phyloP scores from a whole-genome alignment of 2,888 invertebrate genomes.

The Ectemnius lituratus region DNA sequence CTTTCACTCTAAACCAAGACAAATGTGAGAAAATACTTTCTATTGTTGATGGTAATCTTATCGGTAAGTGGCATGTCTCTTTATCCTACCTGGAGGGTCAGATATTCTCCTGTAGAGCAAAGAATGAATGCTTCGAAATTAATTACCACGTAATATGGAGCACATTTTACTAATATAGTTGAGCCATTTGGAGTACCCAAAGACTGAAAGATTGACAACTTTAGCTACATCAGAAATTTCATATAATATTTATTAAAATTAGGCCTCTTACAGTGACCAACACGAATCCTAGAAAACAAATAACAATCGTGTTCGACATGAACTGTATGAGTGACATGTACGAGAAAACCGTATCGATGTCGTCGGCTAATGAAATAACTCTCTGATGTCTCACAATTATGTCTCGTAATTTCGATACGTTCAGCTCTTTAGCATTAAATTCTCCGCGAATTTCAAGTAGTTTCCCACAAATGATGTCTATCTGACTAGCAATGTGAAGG shows the following conservation, averaged over 20 bases:
- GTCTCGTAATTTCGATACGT: conserved; percentile 9
- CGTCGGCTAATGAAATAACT: conserved; percentile 30
- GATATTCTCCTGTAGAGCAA: conserved; percentile 55
- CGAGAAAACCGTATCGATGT: conserved; percentile 33
- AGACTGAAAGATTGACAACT: conserved; percentile 33
- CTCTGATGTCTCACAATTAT: conserved; percentile 40
- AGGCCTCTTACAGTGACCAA: conserved; percentile 38
- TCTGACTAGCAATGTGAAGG: conserved; percentile 20
- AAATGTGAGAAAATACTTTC: background rate
- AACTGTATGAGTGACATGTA: conserved; percentile 44
- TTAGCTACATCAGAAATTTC: background rate
- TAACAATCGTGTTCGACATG: conserved; percentile 41
- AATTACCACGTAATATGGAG: conserved; percentile 36
- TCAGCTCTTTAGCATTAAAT: background rate
- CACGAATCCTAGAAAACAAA: conserved; percentile 43
- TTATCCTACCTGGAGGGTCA: conserved; percentile 43
- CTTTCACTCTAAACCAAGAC: conserved; percentile 17
- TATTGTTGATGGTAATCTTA: background rate
- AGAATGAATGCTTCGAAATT: conserved; percentile 45
- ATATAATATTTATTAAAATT: background rate
- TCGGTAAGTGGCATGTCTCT: background rate
- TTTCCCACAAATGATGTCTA: conserved; percentile 13
- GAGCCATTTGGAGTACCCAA: conserved; percentile 15
- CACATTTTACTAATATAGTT: conserved; percentile 34
- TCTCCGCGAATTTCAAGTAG: background rate